These are phyloP conservation scores for Endomychus coccineus DNA, from an alignment of 2,888 invertebrate genomes.

Conservation along the genomic window DNA sequence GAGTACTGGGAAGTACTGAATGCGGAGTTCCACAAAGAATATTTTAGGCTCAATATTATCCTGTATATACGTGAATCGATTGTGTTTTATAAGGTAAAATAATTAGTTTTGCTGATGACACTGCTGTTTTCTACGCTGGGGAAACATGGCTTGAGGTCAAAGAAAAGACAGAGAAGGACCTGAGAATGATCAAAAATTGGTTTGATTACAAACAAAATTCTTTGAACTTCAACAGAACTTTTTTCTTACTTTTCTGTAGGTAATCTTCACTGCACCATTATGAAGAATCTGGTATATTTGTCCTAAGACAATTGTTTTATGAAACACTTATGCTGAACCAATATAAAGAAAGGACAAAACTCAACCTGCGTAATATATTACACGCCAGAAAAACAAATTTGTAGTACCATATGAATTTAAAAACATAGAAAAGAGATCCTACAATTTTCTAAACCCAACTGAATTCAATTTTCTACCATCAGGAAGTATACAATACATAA, in stretches of 20 bases:
- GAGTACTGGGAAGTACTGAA: not conserved
- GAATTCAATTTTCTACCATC: not conserved
- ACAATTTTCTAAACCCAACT: not conserved
- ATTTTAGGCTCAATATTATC: not conserved
- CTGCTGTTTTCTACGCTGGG: not conserved
- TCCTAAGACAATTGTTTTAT: too few relatives aligned
- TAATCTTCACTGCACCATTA: not conserved
- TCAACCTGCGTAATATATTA: not conserved
- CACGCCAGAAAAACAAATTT: not conserved
- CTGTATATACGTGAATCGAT: too few relatives aligned
- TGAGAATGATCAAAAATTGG: conserved; percentile 1
- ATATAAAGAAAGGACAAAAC: not conserved
- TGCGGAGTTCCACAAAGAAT: not conserved
- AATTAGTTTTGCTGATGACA: not conserved
- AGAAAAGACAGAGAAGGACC: not conserved
- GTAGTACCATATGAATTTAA: not conserved
- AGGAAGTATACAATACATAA: not conserved
- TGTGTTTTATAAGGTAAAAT: too few relatives aligned
- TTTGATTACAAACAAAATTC: not conserved
- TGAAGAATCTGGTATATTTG: not conserved
- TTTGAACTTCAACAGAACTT: conserved; percentile 1
- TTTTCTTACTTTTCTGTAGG: not conserved
- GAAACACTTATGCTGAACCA: too few relatives aligned
- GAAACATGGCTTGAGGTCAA: conserved; percentile 1
- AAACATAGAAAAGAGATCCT: not conserved